phyloP scores from a whole-genome alignment of 1,140 invertebrate genomes.

The Polypedilum vanderplanki region DNA sequence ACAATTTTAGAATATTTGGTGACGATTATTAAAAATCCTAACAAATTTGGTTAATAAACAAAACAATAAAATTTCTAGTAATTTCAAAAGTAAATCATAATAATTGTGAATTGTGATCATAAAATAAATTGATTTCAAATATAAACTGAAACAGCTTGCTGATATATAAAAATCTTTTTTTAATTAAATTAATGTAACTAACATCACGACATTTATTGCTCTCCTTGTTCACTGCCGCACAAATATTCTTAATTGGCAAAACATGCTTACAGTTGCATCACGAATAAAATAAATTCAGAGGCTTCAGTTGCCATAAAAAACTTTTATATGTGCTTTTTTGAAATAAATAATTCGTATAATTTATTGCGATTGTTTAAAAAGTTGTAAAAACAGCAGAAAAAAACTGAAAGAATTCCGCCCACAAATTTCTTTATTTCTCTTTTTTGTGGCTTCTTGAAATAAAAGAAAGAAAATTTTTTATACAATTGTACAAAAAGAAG shows the following conservation, averaged over 20 bases:
- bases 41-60: too few relatives aligned
- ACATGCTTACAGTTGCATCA: conserved; percentile 16
- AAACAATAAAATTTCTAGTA: too few relatives aligned
- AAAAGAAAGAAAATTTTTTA: neutral
- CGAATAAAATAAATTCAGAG: conserved; percentile 2
- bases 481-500: neutral
- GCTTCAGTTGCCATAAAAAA: neutral
- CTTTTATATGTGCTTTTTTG: conserved; percentile 13
- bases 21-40: too few relatives aligned
- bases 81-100: too few relatives aligned
- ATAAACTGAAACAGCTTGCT: too few relatives aligned
- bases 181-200: conserved; percentile 2
- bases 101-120: too few relatives aligned
- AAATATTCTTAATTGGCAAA: conserved; percentile 7
- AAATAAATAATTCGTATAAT: conserved; percentile 20
- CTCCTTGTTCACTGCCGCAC: neutral
- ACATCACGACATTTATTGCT: neutral
- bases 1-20: too few relatives aligned
- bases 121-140: too few relatives aligned
- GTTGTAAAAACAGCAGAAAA: conserved; percentile 1
- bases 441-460: conserved; percentile 9
- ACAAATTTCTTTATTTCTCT: neutral
- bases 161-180: neutral
- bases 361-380: conserved; percentile 16
- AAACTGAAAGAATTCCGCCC: neutral